Conservation (phyloP, 2,113 vertebrate species). For the Phalacrocorax brasilianus region DNA sequence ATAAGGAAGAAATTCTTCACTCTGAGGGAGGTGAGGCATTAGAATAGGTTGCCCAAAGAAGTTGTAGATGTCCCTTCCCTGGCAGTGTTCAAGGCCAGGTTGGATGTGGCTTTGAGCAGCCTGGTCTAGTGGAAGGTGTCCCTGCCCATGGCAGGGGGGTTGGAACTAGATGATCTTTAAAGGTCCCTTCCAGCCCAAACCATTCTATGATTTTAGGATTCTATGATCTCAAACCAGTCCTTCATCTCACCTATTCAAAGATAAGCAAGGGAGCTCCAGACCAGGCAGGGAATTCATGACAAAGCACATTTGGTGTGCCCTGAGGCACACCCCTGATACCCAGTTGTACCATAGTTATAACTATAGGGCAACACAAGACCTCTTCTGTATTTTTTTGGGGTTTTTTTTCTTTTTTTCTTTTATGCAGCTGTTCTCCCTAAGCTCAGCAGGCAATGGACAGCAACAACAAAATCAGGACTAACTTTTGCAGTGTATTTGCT, state of each 20-base stretch:
- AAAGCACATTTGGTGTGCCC: not conserved
- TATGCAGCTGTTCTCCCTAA: not conserved
- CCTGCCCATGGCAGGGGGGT: too few species aligned
- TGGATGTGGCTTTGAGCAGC: too few species aligned
- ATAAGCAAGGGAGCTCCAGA: not conserved
- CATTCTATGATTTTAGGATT: too few species aligned
- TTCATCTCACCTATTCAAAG: not conserved
- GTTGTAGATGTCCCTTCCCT: too few species aligned
- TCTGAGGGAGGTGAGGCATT: too few species aligned
- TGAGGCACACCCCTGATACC: not conserved
- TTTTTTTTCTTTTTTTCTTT: not conserved
- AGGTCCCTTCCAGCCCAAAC: too few species aligned
- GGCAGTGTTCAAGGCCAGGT: too few species aligned
- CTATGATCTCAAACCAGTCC: not conserved
- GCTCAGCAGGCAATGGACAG: not conserved
- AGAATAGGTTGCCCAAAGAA: too few species aligned
- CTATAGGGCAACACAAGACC: not conserved
- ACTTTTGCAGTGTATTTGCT: not conserved
- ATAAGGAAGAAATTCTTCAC: too few species aligned
- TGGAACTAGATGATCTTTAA: too few species aligned
- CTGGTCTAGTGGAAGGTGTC: too few species aligned
- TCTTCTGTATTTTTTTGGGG: not conserved
- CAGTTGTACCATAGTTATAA: not conserved
- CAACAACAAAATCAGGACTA: accelerated
- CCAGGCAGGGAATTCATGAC: not conserved